Evolutionary conservation across 2,797 vertebrate genomes (phyloP), one percentile per base, ranked within the genome.

Genomic region (Argentina silus): DNA sequence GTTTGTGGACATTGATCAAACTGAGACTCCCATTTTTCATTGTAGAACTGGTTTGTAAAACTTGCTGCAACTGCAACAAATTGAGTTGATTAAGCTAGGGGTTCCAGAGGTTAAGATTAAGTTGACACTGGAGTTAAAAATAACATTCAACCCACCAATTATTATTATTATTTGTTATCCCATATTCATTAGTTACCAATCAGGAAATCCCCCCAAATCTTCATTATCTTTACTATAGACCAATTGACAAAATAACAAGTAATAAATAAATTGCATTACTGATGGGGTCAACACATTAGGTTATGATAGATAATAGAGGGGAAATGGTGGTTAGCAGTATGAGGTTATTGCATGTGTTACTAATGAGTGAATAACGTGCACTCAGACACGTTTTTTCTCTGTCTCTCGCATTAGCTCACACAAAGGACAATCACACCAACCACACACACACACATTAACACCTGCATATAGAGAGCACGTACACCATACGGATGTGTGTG

Each of bases 251-350:
- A 62, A 8, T 62, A 36, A 36, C 27, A n/a, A 11, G 42, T 44
- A 43, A 43, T 45, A 63, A 19, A 43, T 36, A 17, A 44, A 45
- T 63, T 63, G 42, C n/a, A 45, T n/a, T 44, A 2, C 61, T 19
- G 61, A 63, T 63, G 8, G 42, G n/a, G 61, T 45, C 61, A 63
- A 10, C n/a, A 14, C n/a, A 17, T 45, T 17, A 63, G n/a, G 61
- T 7, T 17, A 14, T 44, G 7, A 42, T 63, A 42, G 15, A 36
- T 42, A 62, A 42, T 61, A 45, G 7, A 42, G 9, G 36, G 61
- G 15, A 63, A 42, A 17, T 15, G 1, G 42, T 44, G 15, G n/a
- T 7, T 3, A 43, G 42, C 61, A 63, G 15, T 63, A 19, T n/a
- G 17, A 43, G 55, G 7, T 48, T 8, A 11, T 7, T 23, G 55